These are phyloP conservation scores for Microchirus variegatus DNA, from an alignment of 2,797 vertebrate genomes.

Conservation along the genomic window DNA sequence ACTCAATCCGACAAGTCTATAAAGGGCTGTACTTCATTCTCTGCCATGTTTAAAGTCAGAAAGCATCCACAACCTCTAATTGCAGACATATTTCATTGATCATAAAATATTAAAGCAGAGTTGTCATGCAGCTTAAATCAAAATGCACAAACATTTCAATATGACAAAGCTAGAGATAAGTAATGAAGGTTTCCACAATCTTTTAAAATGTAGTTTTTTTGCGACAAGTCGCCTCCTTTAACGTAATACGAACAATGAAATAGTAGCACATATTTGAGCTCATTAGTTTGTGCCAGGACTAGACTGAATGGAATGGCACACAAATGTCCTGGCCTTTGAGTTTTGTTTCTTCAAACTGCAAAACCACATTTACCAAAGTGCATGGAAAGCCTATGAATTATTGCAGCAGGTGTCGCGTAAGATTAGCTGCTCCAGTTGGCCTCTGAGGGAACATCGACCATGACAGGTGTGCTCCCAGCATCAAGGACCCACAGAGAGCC, in stretches of 20 bases:
- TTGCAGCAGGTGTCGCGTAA: slow-evolving; percentile 76
- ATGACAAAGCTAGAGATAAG: too few relatives aligned
- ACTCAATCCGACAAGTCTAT: slow-evolving; percentile 38
- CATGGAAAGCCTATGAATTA: slow-evolving; percentile 76
- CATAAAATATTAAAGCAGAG: too few relatives aligned
- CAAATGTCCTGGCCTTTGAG: slow-evolving; percentile 29
- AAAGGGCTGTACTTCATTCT: slow-evolving; percentile 14
- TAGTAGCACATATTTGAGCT: too few relatives aligned
- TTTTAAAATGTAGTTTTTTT: too few relatives aligned
- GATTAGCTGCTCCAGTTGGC: slow-evolving; percentile 80
- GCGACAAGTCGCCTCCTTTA: too few relatives aligned
- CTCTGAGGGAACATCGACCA: slow-evolving; percentile 74
- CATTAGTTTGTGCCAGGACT: slow-evolving; percentile 8
- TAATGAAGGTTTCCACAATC: too few relatives aligned
- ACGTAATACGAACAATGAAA: too few relatives aligned
- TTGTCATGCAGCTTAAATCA: too few relatives aligned
- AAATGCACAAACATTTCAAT: too few relatives aligned
- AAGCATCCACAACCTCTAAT: too few relatives aligned
- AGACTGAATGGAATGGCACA: slow-evolving; percentile 12
- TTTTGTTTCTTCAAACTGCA: slow-evolving; percentile 47
- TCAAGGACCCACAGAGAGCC: slow-evolving; percentile 62
- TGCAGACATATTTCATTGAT: too few relatives aligned
- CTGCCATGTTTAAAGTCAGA: background rate
- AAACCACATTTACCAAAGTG: slow-evolving; percentile 62
- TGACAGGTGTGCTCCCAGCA: slow-evolving; percentile 78